Evolutionary conservation across 2,113 vertebrate genomes (phyloP), one percentile per base, ranked within the genome.

Genomic region (Nothocercus nigrocapillus): DNA sequence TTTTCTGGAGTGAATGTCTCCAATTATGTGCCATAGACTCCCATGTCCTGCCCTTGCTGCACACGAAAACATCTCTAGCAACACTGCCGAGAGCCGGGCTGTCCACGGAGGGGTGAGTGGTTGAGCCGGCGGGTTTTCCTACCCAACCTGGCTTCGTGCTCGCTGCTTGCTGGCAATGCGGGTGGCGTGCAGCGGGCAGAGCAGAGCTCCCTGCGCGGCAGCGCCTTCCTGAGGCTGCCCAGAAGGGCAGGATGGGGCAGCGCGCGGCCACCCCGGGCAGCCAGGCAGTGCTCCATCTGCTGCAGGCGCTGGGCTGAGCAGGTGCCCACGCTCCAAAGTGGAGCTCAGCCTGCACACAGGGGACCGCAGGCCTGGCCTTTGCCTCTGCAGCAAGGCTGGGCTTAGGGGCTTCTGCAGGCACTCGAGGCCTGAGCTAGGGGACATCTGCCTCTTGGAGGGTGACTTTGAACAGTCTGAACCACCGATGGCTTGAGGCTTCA

Each of bases 21-120:
- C 51, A 44, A 14, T 63, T 61, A 38, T 38, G 63, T 25, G 25
- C 24, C 72, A 42, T 1, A 53, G 58, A 9, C 42, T 58, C 20
- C 47, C 20, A 28, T 1, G 1, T 25, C 51, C 59, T 89, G 54
- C 63, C 38, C 69, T 27, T 67, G 64, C 38, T 44, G 20, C 0
- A 0, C 53, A n/a, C 32, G 80, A 80, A 73, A 91, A 7, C 2
- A 68, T 40, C 53, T 67, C 77, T 16, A 44, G 58, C 72, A 61
- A 44, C 2, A 30, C 11, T n/a, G 17, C 47, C 44, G 27, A 63
- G 62, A 68, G 30, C 51, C 30, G 56, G 72, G 3, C 38, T 34
- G 74, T 66, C 9, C 2, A 0, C 13, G 47, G 27, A n/a, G 5
- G 6, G 68, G 28, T 34, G 20, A 0, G 59, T 15, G 28, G 22